Conservation (phyloP, 1,140 invertebrate species). For the Notospermus geniculatus region DNA sequence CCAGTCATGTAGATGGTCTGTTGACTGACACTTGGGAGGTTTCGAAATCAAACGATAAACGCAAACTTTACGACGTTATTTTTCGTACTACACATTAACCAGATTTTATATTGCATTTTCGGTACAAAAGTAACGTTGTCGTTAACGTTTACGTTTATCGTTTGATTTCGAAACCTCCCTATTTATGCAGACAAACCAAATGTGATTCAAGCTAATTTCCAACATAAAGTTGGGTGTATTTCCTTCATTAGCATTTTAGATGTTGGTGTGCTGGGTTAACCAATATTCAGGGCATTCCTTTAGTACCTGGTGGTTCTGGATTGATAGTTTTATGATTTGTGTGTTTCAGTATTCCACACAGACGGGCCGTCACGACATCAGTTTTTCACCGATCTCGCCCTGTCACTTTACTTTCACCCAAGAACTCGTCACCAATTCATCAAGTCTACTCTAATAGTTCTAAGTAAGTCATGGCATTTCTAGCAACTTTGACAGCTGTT, state of each 20-base stretch:
- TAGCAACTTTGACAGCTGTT: no score
- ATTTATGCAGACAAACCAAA: background rate
- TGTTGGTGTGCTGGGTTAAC: background rate
- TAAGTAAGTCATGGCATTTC: background rate
- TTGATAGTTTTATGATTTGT: background rate
- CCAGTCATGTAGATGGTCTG: no score
- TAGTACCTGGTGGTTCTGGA: no score
- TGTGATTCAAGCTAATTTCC: background rate
- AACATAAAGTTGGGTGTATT: background rate
- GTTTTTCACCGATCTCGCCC: constrained; percentile 27
- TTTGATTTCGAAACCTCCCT: no score
- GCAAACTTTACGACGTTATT: no score
- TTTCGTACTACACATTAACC: no score
- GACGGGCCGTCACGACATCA: constrained; percentile 35
- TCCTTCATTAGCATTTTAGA: background rate
- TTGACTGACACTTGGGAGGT: no score
- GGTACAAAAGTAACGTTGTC: no score
- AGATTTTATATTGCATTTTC: no score
- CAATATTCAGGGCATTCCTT: background rate
- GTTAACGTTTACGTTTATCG: no score
- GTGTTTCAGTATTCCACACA: constrained; percentile 24
- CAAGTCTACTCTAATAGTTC: background rate
- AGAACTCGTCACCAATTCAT: constrained; percentile 37
- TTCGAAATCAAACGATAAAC: no score
- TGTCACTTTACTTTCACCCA: constrained; percentile 27